A percentile compares a stretch with the other conserved stretches of the same genome.
phyloP scores from a whole-genome alignment of 2,797 vertebrate species.

The Acropternis orthonyx region DNA sequence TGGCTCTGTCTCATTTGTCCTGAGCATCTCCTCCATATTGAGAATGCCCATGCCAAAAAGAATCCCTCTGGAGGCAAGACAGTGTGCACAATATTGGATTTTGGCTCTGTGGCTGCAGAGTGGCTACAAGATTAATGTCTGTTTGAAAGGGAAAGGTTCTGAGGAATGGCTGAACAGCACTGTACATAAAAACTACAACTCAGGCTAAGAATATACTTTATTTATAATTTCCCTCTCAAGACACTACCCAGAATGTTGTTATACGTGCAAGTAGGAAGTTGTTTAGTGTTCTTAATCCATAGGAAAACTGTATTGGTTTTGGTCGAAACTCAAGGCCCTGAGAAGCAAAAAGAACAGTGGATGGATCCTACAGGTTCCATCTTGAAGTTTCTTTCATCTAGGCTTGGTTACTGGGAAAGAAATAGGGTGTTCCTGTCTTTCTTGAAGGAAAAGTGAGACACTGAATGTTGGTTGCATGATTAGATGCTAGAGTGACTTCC shows the following conservation, averaged over 20 bases:
- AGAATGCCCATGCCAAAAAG: neutral
- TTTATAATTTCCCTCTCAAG: neutral
- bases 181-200: neutral
- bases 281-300: neutral
- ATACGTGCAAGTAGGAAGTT: neutral
- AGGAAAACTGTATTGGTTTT: neutral
- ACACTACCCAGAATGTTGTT: neutral
- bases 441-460: neutral
- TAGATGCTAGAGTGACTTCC: neutral
- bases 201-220: neutral
- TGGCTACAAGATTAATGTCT: neutral
- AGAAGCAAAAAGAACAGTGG: neutral
- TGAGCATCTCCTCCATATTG: neutral
- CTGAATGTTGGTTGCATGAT: neutral
- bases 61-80: neutral
- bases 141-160: neutral
- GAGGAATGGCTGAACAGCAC: neutral
- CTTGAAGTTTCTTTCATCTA: neutral
- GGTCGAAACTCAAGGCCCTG: neutral
- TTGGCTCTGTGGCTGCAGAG: neutral
- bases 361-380: neutral
- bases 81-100: neutral
- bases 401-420: neutral
- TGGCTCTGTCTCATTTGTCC: neutral
- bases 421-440: neutral